Conservation (phyloP, 2,113 vertebrate species). For the Dromiciops gliroides region DNA sequence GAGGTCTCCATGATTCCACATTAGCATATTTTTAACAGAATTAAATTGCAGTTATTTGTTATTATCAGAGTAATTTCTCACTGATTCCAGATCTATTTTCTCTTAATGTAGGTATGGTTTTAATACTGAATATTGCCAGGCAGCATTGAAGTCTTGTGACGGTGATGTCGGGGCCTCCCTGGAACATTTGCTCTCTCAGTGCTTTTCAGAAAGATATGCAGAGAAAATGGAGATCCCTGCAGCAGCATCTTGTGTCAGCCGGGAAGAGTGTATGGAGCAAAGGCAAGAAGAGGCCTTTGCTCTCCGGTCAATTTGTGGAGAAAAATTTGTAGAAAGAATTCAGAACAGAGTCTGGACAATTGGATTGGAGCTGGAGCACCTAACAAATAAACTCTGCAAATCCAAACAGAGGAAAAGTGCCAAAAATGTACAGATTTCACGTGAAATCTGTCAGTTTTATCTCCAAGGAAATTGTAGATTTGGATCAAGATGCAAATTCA, state of each 20-base stretch:
- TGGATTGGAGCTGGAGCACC: constrained; percentile 86
- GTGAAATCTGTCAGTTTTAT: constrained; percentile 91
- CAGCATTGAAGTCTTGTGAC: constrained; percentile 85
- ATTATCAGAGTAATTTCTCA: neutral
- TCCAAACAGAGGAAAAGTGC: constrained; percentile 63
- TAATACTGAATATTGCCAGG: constrained; percentile 88
- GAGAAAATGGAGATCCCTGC: constrained; percentile 82
- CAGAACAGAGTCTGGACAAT: constrained; percentile 93
- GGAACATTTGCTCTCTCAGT: constrained; percentile 90
- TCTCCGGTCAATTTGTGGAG: constrained; percentile 93
- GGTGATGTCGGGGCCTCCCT: constrained; percentile 93
- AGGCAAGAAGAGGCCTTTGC: constrained; percentile 94
- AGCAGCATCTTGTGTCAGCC: constrained; percentile 74
- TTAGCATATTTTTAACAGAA: constrained; percentile 19
- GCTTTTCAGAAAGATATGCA: constrained; percentile 90
- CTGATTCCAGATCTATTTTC: neutral
- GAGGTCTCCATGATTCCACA: neutral
- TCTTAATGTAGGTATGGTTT: constrained; percentile 91
- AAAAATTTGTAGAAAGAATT: constrained; percentile 95
- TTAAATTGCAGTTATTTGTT: constrained; percentile 33
- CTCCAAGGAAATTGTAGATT: constrained; percentile 92
- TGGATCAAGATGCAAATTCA: constrained; percentile 92
- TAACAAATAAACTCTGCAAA: constrained; percentile 77
- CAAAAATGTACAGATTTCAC: constrained; percentile 63
- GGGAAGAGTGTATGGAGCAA: constrained; percentile 90